These are phyloP conservation scores for Tetranychus truncatus DNA, from an alignment of 2,888 invertebrate genomes.

Conservation along the genomic window DNA sequence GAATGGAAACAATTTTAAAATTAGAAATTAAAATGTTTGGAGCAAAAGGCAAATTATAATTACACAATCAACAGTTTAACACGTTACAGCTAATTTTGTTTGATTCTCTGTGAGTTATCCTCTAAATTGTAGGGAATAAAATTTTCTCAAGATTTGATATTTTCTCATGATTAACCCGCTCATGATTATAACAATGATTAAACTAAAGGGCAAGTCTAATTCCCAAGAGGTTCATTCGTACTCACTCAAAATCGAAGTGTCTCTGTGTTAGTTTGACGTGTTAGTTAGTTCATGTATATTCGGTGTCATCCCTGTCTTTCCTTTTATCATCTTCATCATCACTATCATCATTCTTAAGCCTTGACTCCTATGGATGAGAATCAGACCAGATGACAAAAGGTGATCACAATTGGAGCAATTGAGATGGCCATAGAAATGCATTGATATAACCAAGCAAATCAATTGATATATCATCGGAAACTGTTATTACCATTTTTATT, in stretches of 20 bases:
- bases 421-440: not conserved
- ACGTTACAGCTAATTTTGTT: too few relatives aligned
- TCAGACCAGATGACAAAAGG: not conserved
- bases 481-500: not conserved
- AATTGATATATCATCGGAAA: not conserved
- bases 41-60: too few relatives aligned
- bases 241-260: not conserved
- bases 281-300: not conserved
- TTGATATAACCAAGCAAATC: not conserved
- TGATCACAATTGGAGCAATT: not conserved
- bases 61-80: too few relatives aligned
- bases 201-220: not conserved
- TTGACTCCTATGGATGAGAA: not conserved
- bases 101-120: too few relatives aligned
- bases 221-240: not conserved
- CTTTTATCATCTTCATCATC: not conserved
- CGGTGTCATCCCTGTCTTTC: not conserved
- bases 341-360: not conserved
- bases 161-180: not conserved
- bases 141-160: too few relatives aligned
- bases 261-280: not conserved
- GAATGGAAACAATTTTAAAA: too few relatives aligned
- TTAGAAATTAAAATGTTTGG: too few relatives aligned
- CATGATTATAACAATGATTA: not conserved
- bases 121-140: too few relatives aligned